Evolutionary conservation across 2,113 vertebrate species (phyloP).

Genomic region (Periophthalmus modestus): DNA sequence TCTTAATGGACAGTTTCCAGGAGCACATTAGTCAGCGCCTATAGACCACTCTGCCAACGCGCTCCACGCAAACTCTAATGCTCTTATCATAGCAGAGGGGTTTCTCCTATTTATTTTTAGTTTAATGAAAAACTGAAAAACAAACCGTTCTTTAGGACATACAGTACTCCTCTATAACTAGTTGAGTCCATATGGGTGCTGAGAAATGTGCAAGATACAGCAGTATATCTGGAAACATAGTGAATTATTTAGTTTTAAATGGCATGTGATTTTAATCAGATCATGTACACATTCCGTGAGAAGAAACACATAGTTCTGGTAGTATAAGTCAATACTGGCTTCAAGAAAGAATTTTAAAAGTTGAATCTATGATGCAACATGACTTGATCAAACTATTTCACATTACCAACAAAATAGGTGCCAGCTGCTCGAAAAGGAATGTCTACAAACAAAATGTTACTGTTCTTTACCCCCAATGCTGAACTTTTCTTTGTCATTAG

Average conservation of each 20-base stretch:
- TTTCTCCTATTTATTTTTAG: background rate
- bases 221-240: background rate
- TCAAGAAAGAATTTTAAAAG: background rate
- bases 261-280: background rate
- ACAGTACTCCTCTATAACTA: background rate
- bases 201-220: background rate
- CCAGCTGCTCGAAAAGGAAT: too few species aligned
- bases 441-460: too few species aligned
- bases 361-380: background rate
- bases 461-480: too few species aligned
- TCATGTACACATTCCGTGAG: background rate
- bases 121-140: background rate
- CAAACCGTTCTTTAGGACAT: background rate
- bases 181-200: background rate
- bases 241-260: background rate
- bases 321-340: background rate
- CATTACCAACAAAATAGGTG: background rate
- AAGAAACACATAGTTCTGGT: background rate
- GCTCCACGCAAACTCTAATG: background rate
- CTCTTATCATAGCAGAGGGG: background rate
- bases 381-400: background rate
- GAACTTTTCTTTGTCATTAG: too few species aligned
- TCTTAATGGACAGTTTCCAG: slow-evolving; percentile 25
- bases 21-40: slow-evolving; percentile 21
- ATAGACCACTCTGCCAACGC: background rate